Evolutionary conservation across 2,113 vertebrate species (phyloP).

Genomic region (Gnathonemus echidnorhynchus): DNA sequence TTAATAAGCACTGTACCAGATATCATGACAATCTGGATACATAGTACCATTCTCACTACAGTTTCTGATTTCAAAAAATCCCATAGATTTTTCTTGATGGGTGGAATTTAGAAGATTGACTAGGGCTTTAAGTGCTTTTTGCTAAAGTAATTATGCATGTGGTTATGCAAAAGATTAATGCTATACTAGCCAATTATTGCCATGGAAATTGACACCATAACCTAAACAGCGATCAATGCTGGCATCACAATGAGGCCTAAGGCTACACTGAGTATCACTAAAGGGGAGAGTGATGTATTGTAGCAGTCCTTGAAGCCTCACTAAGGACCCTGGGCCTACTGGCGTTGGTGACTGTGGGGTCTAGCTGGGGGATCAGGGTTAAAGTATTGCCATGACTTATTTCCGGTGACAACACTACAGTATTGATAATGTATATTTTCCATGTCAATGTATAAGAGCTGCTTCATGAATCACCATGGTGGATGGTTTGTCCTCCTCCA

Average conservation of each 20-base stretch:
- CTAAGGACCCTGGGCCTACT: neutral
- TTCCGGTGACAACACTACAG: neutral
- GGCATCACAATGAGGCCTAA: neutral
- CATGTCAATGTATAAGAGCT: neutral
- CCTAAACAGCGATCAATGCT: neutral
- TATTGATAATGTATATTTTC: neutral
- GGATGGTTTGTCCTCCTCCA: neutral
- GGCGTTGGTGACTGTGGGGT: neutral
- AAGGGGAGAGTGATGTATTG: neutral
- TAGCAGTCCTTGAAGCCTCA: neutral
- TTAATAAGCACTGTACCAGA: neutral
- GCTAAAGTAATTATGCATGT: neutral
- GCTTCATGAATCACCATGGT: neutral
- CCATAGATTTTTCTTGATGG: neutral
- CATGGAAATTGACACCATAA: neutral
- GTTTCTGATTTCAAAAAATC: neutral
- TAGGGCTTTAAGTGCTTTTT: neutral
- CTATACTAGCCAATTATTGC: neutral
- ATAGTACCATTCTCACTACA: neutral
- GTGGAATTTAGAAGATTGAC: neutral
- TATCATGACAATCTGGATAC: neutral
- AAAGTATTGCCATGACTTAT: neutral
- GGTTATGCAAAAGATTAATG: neutral
- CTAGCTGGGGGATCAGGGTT: neutral
- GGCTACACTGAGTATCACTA: neutral